These are phyloP conservation scores for Folsomia candida DNA, from an alignment of 2,888 invertebrate species.

Conservation along the genomic window DNA sequence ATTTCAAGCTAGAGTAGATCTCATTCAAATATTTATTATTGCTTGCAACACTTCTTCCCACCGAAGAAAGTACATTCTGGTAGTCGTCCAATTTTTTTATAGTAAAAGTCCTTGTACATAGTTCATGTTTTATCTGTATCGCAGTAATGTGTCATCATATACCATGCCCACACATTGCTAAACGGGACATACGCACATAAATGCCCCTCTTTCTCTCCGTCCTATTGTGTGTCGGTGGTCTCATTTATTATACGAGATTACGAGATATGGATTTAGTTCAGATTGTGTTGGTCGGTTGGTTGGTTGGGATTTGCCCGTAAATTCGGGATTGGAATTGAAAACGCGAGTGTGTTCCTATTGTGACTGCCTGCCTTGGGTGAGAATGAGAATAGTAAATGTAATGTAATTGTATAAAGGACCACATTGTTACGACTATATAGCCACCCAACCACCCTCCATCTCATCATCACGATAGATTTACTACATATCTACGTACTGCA, in stretches of 20 bases:
- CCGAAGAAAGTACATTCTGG: no score
- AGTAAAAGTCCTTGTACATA: no score
- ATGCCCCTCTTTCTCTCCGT: neutral
- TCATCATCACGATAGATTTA: no score
- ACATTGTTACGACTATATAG: neutral
- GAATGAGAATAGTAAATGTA: neutral
- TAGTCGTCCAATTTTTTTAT: no score
- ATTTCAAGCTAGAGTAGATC: no score
- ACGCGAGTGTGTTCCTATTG: neutral
- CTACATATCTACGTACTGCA: no score
- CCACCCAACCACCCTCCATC: no score
- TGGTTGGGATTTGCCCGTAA: neutral
- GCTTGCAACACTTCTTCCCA: no score
- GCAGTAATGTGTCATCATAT: no score
- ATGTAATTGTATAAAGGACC: neutral
- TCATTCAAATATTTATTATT: no score
- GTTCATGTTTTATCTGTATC: no score
- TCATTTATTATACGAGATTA: neutral
- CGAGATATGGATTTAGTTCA: neutral
- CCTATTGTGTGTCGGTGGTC: neutral
- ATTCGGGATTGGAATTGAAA: neutral
- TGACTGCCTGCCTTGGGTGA: neutral
- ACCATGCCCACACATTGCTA: no score
- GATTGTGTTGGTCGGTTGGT: neutral
- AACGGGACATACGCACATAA: neutral